Conservation (phyloP, 1,140 invertebrate genomes). For the Mamestra configurata region DNA sequence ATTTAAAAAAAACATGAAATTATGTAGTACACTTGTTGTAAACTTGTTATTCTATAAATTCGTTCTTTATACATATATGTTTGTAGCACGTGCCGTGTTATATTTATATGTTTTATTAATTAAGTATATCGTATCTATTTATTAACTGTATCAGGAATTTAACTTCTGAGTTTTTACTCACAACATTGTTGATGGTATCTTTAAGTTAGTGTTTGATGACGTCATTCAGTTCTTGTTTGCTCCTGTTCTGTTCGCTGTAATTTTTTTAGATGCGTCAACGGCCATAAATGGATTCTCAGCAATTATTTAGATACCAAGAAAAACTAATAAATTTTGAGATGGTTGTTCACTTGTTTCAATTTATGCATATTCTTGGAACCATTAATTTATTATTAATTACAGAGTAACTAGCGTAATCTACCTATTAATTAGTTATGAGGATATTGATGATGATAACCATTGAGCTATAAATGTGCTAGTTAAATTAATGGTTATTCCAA, state of each 20-base stretch:
- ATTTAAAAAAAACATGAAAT: too few relatives aligned
- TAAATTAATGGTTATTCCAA: not conserved
- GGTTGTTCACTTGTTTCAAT: not conserved
- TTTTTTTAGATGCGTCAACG: slow-evolving; percentile 8
- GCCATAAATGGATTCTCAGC: not conserved
- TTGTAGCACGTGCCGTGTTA: not conserved
- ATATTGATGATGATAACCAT: not conserved
- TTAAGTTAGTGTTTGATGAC: not conserved
- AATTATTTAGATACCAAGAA: slow-evolving; percentile 15
- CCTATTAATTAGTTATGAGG: not conserved
- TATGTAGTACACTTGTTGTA: not conserved
- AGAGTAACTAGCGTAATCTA: not conserved
- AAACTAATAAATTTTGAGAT: not conserved
- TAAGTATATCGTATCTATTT: not conserved
- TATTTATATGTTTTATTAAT: not conserved
- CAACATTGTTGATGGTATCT: not conserved
- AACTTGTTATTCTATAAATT: too few relatives aligned
- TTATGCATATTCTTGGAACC: not conserved
- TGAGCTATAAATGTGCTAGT: too few relatives aligned
- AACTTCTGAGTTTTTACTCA: too few relatives aligned
- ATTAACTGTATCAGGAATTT: not conserved
- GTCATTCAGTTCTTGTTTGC: slow-evolving; percentile 35
- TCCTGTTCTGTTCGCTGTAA: slow-evolving; percentile 13
- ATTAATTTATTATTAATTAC: not conserved
- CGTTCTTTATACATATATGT: too few relatives aligned